Base-by-base conservation (phyloP, 2,888 invertebrate species). In the Macaria liturata region DNA sequence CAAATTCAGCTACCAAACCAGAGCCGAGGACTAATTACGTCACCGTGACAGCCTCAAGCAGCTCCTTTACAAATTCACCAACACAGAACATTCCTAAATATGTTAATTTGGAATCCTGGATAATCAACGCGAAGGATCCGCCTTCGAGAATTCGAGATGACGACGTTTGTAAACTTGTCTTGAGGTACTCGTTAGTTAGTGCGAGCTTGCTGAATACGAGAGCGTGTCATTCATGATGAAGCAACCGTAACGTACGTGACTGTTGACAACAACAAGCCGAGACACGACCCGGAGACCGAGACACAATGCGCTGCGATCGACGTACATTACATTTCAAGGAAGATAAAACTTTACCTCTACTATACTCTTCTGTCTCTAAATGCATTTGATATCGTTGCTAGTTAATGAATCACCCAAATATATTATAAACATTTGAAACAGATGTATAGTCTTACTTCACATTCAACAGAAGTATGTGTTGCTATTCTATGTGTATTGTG, bases 131-230 rank as follows among this genome's bases (percentile, higher is more conserved):
- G 75, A 77, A 78, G 79, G 78, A 81, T 76, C 78, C 80, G 82
- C 84, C 82, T 86, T 84, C 80, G 83, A 80, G 83, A 85, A 84
- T 88, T 83, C 81, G 81, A 84, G 83, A 83, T 84, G 83, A 82
- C 83, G 80, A 84, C 86, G 85, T 88, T 89, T 83, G 87, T 86
- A 87, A 87, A 88, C 87, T 89, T 87, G 88, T 89, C 89, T 84
- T 83, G 87, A 20, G 83, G 76, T 83, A 82, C 88, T 90, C 86
- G 89, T 90, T 91, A 90, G 80, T 76, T 78, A 75, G 80, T 75
- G 80, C 75, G 80, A 83, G 83, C 82, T 49, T 82, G 71, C 80
- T 87, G 90, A 90, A 91, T 91, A 89, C 88, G 80, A 84, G 90
- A 90, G 80, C 85, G 79, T 77, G 85, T 84, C 86, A 88, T 86